A percentile compares a stretch with the other conserved stretches of the same genome.
Conservation (phyloP, 1,140 invertebrate genomes). For the Samia ricini region DNA sequence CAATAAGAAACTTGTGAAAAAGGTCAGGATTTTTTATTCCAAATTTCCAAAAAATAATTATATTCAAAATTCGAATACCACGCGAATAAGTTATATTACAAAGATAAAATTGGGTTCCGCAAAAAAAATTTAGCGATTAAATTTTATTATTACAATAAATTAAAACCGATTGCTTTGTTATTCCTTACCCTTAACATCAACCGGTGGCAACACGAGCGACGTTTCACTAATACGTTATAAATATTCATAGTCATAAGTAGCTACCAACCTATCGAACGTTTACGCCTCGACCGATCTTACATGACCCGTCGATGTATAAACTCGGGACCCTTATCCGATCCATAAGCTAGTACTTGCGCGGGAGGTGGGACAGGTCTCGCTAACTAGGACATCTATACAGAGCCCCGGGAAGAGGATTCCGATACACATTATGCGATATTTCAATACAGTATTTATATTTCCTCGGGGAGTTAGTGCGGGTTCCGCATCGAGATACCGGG, state of each 20-base stretch:
- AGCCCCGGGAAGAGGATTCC: conserved; percentile 46
- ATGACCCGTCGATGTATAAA: conserved; percentile 27
- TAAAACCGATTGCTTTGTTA: neutral
- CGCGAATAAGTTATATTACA: too few relatives aligned
- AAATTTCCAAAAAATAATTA: too few relatives aligned
- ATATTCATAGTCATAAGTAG: conserved; percentile 74
- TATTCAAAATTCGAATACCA: too few relatives aligned
- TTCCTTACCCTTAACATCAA: conserved; percentile 32
- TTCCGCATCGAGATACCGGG: conserved; percentile 25
- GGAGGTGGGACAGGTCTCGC: conserved; percentile 22
- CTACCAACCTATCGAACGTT: conserved; percentile 60
- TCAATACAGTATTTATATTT: conserved; percentile 73
- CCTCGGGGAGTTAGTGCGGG: conserved; percentile 49
- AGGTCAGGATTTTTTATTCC: too few relatives aligned
- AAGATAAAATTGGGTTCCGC: too few relatives aligned
- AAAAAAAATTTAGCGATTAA: too few relatives aligned
- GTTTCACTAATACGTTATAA: conserved; percentile 68
- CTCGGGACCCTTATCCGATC: conserved; percentile 4
- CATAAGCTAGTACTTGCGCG: neutral
- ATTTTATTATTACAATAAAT: neutral
- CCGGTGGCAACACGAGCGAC: conserved; percentile 39
- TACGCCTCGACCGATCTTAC: conserved; percentile 38
- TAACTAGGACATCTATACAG: conserved; percentile 40
- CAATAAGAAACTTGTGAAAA: too few relatives aligned
- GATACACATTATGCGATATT: conserved; percentile 70